Evolutionary conservation across 1,140 invertebrate genomes (phyloP), one percentile per base, ranked within the genome.

Genomic region (Musca vetustissima): DNA sequence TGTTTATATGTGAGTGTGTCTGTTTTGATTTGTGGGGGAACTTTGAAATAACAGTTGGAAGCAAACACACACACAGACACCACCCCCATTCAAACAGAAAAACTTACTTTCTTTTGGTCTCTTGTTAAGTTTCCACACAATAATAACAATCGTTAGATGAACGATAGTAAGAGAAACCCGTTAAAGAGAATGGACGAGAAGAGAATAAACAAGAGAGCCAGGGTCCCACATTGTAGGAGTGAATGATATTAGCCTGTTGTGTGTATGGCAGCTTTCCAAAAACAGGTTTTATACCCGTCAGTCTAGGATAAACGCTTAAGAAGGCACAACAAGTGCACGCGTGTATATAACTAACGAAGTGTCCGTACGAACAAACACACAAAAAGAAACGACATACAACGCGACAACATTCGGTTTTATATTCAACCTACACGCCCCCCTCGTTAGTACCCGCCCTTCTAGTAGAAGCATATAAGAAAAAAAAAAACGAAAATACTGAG

Each of bases 221-320:
- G 9, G n/a, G n/a, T n/a, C n/a, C 19, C 52, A 53, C 8, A 24
- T 7, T 21, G 24, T 7, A 28, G 3, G 57, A 25, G 66, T 36
- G 24, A 53, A 24, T 55, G 24, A 55, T 36, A 48, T 50, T 48
- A 28, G 24, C 49, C 66, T 55, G 57, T 25, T 43, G 36, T 43
- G 36, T 55, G 66, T n/a, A n/a, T 43, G 43, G 25, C 65, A 66
- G 65, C 47, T 36, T 68, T 70, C 66, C 66, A 53, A 65, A 72
- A 68, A 69, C 67, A 28, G 70, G 71, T 65, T 67, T 71, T 71
- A 43, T 70, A 69, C 61, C 70, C 69, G 74, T 80, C 77, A 81
- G 79, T 81, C 77, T 81, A 81, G 79, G 79, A 77, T 79, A 81
- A 81, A 81, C 79, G 77, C 74, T 80, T 80, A 75, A 74, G 74